phyloP scores from a whole-genome alignment of 2,797 vertebrate species.

The Mormyrus proboscirostris region DNA sequence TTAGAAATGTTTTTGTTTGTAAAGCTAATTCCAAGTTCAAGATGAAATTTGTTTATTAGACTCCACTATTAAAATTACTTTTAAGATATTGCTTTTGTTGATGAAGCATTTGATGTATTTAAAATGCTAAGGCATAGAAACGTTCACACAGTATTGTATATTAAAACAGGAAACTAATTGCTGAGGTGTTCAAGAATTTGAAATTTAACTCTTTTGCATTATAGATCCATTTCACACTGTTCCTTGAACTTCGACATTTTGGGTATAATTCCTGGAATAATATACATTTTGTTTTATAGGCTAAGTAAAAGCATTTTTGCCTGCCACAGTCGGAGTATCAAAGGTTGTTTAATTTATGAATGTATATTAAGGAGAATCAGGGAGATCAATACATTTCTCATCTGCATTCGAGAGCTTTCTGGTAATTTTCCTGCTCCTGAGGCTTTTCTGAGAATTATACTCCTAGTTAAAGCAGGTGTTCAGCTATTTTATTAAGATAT shows the following conservation, averaged over 20 bases:
- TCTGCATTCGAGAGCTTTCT: conserved; percentile 71
- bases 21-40: conserved; percentile 31
- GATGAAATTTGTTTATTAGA: conserved; percentile 3
- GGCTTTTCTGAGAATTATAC: conserved; percentile 74
- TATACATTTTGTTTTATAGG: conserved; percentile 54
- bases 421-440: conserved; percentile 71
- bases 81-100: not conserved
- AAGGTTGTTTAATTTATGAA: conserved; percentile 74
- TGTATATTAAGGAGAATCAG: conserved; percentile 73
- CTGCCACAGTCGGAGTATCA: conserved; percentile 64
- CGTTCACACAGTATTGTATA: not conserved
- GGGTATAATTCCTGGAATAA: conserved; percentile 46
- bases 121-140: not conserved
- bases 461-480: conserved; percentile 63
- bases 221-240: not conserved
- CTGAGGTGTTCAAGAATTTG: not conserved
- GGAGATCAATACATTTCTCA: conserved; percentile 72
- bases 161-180: not conserved
- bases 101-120: not conserved
- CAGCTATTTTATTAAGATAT: conserved; percentile 75
- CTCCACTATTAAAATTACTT: not conserved
- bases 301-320: conserved; percentile 58
- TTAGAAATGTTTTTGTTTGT: not conserved
- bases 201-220: conserved; percentile 13
- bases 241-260: conserved; percentile 28